Base-by-base conservation (phyloP, 2,888 invertebrate genomes). In the Brachypalpus laphriformis region DNA sequence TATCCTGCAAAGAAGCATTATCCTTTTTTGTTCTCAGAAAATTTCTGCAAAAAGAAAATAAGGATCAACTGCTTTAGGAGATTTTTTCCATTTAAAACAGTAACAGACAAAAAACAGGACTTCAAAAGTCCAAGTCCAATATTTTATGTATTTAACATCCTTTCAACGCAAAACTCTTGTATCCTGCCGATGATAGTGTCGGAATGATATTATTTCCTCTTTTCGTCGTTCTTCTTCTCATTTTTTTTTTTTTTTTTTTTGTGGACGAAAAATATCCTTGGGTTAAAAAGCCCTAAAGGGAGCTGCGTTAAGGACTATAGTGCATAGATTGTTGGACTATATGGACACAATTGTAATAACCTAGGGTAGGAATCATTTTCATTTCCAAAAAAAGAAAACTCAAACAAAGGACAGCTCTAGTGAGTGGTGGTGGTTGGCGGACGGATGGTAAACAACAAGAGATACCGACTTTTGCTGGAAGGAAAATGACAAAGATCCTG, bases 121-220 rank as follows among this genome's bases (percentile, higher is more conserved):
- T 49, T 20, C 68, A 34, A 70, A 54, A 77, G 45, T 78, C 63
- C 70, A 63, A 77, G 76, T 70, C 59, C 59, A 72, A 72, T 82
- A 72, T 72, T 82, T 82, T 77, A 77, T 25, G 5, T 25, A n/a
- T 78, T 82, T 77, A 78, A 82, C 66, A 68, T 77, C 78, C 66
- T 66, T 72, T 82, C 66, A 68, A 74, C 78, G 56, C 54, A 54
- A 56, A 82, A 78, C 61, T 37, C 54, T 77, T 37, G 65, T 70
- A 45, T 57, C 47, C 68, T 81, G 45, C 47, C 68, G 77, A 54
- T 56, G 22, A 66, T 77, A 66, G 51, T 68, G 66, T 65, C 47
- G 65, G 63, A 65, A 57, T 76, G 81, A 70, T 77, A 61, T 77
- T 72, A 72, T 78, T 78, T 77, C 61, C 68, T 61, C 66, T 63